These are phyloP conservation scores for Lithophane ornitopus DNA, from an alignment of 2,888 invertebrate species.

Conservation along the genomic window DNA sequence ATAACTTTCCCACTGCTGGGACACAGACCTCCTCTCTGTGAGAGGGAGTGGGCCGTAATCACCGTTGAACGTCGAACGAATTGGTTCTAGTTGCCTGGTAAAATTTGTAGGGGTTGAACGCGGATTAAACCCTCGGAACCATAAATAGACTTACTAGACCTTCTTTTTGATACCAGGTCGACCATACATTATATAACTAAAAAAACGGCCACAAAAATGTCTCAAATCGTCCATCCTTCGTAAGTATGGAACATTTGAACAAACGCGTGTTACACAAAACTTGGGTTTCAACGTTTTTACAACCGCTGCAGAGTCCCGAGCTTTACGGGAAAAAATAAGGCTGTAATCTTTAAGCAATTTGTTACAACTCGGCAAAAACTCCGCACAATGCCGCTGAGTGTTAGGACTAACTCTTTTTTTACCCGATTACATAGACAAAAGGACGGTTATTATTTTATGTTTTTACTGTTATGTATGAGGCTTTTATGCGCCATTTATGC, in stretches of 20 bases:
- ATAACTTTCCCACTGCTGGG: no score
- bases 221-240: slow-evolving; percentile 8
- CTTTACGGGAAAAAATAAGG: slow-evolving; percentile 56
- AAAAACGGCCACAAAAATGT: slow-evolving; percentile 17
- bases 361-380: slow-evolving; percentile 69
- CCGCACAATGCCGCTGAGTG: slow-evolving; percentile 59
- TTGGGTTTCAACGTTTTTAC: slow-evolving; percentile 55
- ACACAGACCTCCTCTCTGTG: no score
- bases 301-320: slow-evolving; percentile 60
- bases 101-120: no score
- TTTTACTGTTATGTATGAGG: slow-evolving; percentile 26
- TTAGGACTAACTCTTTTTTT: slow-evolving; percentile 55
- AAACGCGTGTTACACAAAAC: slow-evolving; percentile 44
- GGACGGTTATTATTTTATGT: slow-evolving; percentile 62
- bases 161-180: neutral
- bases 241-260: slow-evolving; percentile 52
- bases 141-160: neutral
- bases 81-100: no score
- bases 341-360: slow-evolving; percentile 75
- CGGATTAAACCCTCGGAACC: neutral
- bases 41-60: no score
- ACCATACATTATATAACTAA: neutral
- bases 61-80: no score
- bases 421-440: slow-evolving; percentile 66
- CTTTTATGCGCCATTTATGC: slow-evolving; percentile 9